phyloP scores from a whole-genome alignment of 2,797 vertebrate species.

The Clangula hyemalis region DNA sequence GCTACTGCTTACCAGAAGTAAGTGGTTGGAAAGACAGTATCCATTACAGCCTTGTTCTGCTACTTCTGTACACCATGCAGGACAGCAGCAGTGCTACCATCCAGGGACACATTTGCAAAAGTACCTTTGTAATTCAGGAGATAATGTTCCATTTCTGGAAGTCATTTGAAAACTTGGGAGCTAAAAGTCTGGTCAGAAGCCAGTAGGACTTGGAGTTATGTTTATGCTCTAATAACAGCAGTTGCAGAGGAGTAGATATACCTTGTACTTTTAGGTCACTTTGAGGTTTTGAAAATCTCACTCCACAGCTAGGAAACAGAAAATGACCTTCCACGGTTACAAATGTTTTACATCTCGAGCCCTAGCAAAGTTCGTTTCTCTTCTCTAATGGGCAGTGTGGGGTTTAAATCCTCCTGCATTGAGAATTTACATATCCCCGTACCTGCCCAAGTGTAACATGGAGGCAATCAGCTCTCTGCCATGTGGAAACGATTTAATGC shows the following conservation, averaged over 20 bases:
- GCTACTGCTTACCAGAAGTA: neutral
- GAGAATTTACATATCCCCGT: neutral
- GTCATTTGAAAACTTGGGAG: neutral
- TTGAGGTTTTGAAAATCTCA: neutral
- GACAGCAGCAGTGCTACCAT: neutral
- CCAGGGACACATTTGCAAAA: neutral
- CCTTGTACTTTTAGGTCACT: neutral
- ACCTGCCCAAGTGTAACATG: neutral
- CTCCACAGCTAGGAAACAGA: neutral
- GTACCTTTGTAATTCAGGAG: slow-evolving; percentile 2
- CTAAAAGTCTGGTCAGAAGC: neutral
- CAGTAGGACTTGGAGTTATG: neutral
- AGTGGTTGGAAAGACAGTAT: neutral
- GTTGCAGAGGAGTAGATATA: neutral
- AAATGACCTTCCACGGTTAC: slow-evolving; percentile 25
- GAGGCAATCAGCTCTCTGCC: neutral
- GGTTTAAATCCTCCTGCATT: neutral
- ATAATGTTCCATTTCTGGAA: neutral
- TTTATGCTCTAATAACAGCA: neutral
- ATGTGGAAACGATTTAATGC: neutral
- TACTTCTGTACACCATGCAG: neutral
- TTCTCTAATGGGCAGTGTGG: neutral
- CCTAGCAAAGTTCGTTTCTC: neutral
- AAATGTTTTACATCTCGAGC: neutral
- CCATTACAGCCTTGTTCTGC: neutral